Percentiles rank a stretch among this genome's conserved stretches.
phyloP scores from a whole-genome alignment of 1,140 invertebrate species.

The Drosophila nigromelanica region DNA sequence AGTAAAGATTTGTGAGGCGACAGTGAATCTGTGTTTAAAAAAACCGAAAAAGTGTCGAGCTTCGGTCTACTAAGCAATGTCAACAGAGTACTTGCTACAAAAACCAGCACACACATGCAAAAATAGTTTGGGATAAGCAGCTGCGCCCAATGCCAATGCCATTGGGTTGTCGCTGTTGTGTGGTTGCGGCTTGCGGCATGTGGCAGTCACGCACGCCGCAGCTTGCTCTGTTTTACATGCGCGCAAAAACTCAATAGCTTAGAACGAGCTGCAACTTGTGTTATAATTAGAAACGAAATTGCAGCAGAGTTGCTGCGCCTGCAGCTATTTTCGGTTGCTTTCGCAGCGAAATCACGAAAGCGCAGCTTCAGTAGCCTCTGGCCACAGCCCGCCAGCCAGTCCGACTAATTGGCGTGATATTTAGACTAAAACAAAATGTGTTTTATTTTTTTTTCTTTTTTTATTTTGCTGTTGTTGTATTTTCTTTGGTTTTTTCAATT shows the following conservation, averaged over 20 bases:
- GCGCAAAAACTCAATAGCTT: slow-evolving; percentile 63
- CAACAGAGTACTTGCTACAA: slow-evolving; percentile 27
- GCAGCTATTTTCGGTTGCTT: slow-evolving; percentile 59
- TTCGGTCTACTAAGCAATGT: slow-evolving; percentile 65
- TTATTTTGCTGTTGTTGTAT: slow-evolving; percentile 40
- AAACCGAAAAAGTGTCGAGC: slow-evolving; percentile 48
- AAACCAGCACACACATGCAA: slow-evolving; percentile 8
- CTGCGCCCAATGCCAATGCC: slow-evolving; percentile 26
- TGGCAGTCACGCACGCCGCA: slow-evolving; percentile 59
- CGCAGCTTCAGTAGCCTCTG: slow-evolving; percentile 57
- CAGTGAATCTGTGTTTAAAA: slow-evolving; percentile 62
- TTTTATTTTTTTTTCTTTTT: slow-evolving; percentile 18
- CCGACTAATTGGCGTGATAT: slow-evolving; percentile 79
- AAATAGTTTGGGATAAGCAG: slow-evolving; percentile 22
- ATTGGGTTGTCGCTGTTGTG: background rate
- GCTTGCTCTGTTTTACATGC: slow-evolving; percentile 32
- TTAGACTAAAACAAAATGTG: slow-evolving; percentile 78
- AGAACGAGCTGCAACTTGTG: slow-evolving; percentile 62
- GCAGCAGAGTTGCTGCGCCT: slow-evolving; percentile 34
- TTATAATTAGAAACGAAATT: slow-evolving; percentile 71
- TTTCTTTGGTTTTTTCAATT: slow-evolving; percentile 57
- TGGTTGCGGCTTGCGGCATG: slow-evolving; percentile 3
- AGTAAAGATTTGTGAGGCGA: slow-evolving; percentile 52
- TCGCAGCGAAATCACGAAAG: slow-evolving; percentile 77
- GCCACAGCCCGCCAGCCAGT: slow-evolving; percentile 43